phyloP scores from a whole-genome alignment of 2,888 invertebrate species.

The Augiades crinisus region DNA sequence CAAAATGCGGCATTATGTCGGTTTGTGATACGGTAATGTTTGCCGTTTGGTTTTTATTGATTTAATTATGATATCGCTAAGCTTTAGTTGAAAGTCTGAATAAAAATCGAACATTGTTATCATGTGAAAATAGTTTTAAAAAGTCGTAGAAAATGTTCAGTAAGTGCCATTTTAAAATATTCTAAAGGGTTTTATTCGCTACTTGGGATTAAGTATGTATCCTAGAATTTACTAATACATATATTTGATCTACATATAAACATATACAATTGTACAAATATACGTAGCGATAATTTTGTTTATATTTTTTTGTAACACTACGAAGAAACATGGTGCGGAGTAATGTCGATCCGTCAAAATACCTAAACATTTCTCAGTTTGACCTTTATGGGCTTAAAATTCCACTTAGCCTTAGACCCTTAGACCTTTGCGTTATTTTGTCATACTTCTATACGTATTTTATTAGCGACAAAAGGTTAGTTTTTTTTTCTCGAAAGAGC shows the following conservation, averaged over 20 bases:
- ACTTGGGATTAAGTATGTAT: too few species aligned
- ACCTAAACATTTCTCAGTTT: conserved; percentile 2
- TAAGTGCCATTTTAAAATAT: not conserved
- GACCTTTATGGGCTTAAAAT: conserved; percentile 14
- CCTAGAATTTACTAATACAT: not conserved
- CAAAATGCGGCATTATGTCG: conserved; percentile 13
- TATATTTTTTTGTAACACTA: not conserved
- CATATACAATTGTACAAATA: not conserved
- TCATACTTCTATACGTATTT: not conserved
- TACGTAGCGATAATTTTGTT: not conserved
- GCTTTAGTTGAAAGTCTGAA: not conserved
- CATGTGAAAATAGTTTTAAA: not conserved
- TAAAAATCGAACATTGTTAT: not conserved
- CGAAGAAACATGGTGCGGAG: not conserved
- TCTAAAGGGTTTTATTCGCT: too few species aligned
- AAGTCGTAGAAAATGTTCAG: not conserved
- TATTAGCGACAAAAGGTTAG: conserved; percentile 2
- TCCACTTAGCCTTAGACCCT: too few species aligned
- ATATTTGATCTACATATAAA: not conserved
- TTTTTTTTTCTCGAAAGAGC: too few species aligned
- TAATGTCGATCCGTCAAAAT: not conserved
- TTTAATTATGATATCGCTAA: not conserved
- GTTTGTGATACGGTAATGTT: conserved; percentile 17
- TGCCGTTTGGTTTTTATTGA: conserved; percentile 6
- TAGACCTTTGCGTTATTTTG: conserved; percentile 10